Conservation (phyloP, 2,797 vertebrate genomes). For the Rhabdomys pumilio region DNA sequence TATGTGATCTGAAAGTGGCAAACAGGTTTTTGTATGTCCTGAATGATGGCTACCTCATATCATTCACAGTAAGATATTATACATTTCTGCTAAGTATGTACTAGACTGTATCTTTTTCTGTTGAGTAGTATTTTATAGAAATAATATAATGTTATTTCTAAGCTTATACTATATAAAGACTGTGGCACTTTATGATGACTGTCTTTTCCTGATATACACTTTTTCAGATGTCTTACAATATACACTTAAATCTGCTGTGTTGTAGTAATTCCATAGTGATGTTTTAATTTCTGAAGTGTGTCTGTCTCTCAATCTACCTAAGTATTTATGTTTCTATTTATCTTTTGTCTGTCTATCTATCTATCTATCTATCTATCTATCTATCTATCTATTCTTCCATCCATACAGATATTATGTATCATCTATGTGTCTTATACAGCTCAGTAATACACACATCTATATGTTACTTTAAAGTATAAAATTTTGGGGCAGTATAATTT, state of each 20-base stretch:
- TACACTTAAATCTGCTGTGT: background rate
- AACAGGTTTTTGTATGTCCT: background rate
- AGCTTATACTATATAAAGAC: background rate
- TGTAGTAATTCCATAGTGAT: too few species aligned
- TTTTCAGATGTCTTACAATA: background rate
- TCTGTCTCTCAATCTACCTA: background rate
- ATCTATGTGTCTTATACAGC: background rate
- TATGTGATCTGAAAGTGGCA: background rate
- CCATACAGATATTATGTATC: background rate
- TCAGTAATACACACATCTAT: background rate
- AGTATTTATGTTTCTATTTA: background rate
- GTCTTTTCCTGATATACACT: background rate
- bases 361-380: background rate
- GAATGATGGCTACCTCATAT: background rate
- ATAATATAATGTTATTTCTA: background rate
- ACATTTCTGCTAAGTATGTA: background rate
- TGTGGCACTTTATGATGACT: background rate
- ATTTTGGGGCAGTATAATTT: background rate
- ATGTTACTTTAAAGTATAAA: background rate
- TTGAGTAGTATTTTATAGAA: background rate
- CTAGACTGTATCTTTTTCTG: background rate
- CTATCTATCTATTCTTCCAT: background rate
- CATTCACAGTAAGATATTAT: background rate
- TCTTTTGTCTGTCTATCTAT: background rate
- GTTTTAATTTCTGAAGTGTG: background rate